Conservation (phyloP, 2,113 vertebrate genomes). For the Nothobranchius furzeri region DNA sequence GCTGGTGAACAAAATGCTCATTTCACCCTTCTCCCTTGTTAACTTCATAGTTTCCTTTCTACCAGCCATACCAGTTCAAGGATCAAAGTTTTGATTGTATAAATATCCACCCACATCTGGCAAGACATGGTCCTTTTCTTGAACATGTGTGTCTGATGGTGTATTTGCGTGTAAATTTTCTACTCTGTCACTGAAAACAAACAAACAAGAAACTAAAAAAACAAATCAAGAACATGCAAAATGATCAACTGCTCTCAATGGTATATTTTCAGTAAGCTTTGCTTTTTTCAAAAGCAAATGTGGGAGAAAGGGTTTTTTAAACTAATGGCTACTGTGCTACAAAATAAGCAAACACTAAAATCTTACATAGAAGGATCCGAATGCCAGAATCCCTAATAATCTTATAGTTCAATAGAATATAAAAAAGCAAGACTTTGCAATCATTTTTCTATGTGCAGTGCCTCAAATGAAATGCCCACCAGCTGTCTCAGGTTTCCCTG, state of each 20-base stretch:
- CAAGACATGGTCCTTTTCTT: conserved; percentile 45
- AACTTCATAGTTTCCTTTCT: conserved; percentile 52
- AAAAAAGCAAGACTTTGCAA: conserved; percentile 76
- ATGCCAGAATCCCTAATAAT: conserved; percentile 79
- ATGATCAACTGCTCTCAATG: conserved; percentile 76
- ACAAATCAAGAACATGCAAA: conserved; percentile 77
- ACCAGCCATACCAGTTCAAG: conserved; percentile 67
- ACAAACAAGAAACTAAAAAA: conserved; percentile 3
- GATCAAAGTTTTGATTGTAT: conserved; percentile 67
- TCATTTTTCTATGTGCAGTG: conserved; percentile 75
- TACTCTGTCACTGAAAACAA: conserved; percentile 32
- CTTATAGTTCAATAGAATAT: conserved; percentile 80
- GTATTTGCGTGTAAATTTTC: conserved; percentile 65
- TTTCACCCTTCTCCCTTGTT: conserved; percentile 43
- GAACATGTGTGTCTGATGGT: conserved; percentile 52
- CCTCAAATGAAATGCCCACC: conserved; percentile 73
- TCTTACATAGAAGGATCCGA: conserved; percentile 77
- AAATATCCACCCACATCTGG: conserved; percentile 48
- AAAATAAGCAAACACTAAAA: conserved; percentile 81
- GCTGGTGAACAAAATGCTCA: conserved; percentile 24
- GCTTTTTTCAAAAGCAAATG: conserved; percentile 73
- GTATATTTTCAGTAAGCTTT: conserved; percentile 70
- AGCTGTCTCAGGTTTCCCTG: conserved; percentile 39
- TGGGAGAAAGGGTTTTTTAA: conserved; percentile 66
- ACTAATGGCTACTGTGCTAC: conserved; percentile 81